These are phyloP conservation scores for Rhynchonycteris naso DNA, from an alignment of 2,797 vertebrate genomes.

Conservation along the genomic window DNA sequence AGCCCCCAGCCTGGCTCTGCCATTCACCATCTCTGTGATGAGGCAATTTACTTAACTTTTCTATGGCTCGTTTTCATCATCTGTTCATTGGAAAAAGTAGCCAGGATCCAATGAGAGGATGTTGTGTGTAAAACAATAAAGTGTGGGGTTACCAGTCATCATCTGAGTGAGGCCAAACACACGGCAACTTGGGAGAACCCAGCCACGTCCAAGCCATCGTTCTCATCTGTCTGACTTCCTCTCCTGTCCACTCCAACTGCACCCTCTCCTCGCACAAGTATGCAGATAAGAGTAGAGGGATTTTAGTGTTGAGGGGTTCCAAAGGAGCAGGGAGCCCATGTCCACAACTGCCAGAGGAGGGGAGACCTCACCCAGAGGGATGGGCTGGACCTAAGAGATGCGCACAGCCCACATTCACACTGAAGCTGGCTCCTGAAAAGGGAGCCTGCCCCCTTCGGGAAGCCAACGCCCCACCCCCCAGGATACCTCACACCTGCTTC, in stretches of 20 bases:
- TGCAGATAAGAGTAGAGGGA: neutral
- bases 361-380: neutral
- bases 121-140: neutral
- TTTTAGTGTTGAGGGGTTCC: neutral
- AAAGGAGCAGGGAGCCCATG: neutral
- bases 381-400: rapidly evolving
- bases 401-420: neutral
- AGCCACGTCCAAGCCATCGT: neutral
- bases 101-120: neutral
- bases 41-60: neutral
- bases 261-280: neutral
- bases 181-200: rapidly evolving
- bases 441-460: neutral
- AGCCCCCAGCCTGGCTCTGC: neutral
- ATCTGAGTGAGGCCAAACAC: neutral
- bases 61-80: neutral
- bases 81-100: neutral
- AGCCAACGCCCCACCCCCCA: neutral
- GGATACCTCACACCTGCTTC: rapidly evolving
- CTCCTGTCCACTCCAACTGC: neutral
- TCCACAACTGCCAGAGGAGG: rapidly evolving
- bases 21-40: neutral
- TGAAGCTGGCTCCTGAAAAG: neutral
- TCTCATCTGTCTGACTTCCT: neutral
- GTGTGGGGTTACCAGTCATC: neutral